Evolutionary conservation across 2,797 vertebrate species (phyloP), one percentile per base, ranked within the genome.

Genomic region (Halcyon chelicuti): DNA sequence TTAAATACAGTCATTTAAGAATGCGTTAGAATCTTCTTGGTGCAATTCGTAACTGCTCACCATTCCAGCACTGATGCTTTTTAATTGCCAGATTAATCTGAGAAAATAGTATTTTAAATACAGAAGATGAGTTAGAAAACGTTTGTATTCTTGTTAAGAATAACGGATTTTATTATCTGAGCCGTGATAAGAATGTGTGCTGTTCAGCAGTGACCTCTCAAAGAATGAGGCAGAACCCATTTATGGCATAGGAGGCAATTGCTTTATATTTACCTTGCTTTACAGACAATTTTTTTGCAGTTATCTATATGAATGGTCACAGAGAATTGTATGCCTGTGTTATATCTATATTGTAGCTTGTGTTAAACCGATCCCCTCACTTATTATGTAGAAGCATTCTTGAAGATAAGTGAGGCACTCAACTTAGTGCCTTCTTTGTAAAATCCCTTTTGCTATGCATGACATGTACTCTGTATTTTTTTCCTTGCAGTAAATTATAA

Each of bases 401-500:
- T 84, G 79, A 87, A 94, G 92, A 92, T 96, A 96, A 96, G 95
- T 95, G 94, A 96, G 83, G 86, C 96, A 93, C 93, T 96, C 95
- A 94, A 96, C 94, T 96, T 95, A 82, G 90, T 96, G 88, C 90
- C 93, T 92, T 95, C 95, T 96, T 95, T 97, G 95, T 96, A 95
- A 96, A 96, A 95, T 94, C 92, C 63, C 93, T 96, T 96, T 97
- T 96, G 88, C 96, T 96, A 96, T 96, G 94, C 94, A 93, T 96
- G 93, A 95, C 95, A 95, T 96, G 95, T 90, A 88, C 86, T 94
- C 93, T 92, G 62, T 95, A 73, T 94, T 95, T 96, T 91, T 96
- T 93, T 81, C 72, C 75, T 96, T 85, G 63, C 67, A 79, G 90
- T 94, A 97, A 96, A 96, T 96, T 93, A 96, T 93, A 96, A 96